Percentiles rank a stretch among this genome's conserved stretches.
Conservation (phyloP, 2,888 invertebrate genomes). For the Iselma pallidipennis region DNA sequence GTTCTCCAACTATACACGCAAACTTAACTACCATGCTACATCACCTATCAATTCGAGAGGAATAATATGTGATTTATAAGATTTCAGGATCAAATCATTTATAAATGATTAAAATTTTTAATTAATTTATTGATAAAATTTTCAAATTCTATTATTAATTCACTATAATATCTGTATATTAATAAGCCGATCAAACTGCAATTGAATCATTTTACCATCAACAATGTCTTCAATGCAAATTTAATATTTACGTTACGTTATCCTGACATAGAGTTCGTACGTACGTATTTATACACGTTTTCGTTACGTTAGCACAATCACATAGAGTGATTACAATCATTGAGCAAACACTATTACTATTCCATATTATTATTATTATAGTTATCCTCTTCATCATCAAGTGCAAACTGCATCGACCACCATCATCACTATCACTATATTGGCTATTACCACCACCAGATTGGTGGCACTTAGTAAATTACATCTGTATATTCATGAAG, state of each 20-base stretch:
- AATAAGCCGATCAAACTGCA: too few relatives aligned
- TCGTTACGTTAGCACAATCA: slow-evolving; percentile 19
- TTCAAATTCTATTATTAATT: too few relatives aligned
- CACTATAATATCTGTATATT: too few relatives aligned
- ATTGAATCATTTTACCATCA: too few relatives aligned
- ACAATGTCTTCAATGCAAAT: too few relatives aligned
- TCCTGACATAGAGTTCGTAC: slow-evolving; percentile 21
- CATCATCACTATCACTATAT: not conserved
- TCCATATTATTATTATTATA: slow-evolving; percentile 23
- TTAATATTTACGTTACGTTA: slow-evolving; percentile 10
- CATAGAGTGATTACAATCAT: slow-evolving; percentile 28
- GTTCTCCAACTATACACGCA: slow-evolving; percentile 16
- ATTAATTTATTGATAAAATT: too few relatives aligned
- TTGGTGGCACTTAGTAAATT: slow-evolving; percentile 45
- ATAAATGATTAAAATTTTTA: too few relatives aligned
- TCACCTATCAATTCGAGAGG: slow-evolving; percentile 18
- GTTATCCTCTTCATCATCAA: slow-evolving; percentile 5
- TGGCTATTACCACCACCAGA: slow-evolving; percentile 25
- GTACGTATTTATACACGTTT: slow-evolving; percentile 13
- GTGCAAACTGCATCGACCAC: slow-evolving; percentile 24
- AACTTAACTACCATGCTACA: slow-evolving; percentile 20
- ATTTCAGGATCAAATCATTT: too few relatives aligned
- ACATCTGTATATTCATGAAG: slow-evolving; percentile 48
- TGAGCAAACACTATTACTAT: slow-evolving; percentile 35
- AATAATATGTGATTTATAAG: slow-evolving; percentile 6